Evolutionary conservation across 1,140 invertebrate species (phyloP), one percentile per base, ranked within the genome.

Genomic region (Hydropsyche tenuis): DNA sequence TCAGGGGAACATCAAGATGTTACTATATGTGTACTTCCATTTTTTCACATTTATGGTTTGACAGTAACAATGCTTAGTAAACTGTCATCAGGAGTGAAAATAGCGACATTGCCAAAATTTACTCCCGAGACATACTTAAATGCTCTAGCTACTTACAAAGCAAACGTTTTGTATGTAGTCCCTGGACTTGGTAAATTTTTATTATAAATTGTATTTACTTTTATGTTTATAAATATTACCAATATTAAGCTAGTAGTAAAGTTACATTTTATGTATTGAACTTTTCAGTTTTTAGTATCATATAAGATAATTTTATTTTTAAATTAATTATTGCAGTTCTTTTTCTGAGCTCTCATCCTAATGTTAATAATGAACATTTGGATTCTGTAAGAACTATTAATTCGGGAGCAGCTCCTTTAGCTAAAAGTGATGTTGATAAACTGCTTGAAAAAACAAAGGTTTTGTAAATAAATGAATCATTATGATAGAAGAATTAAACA

Each of bases 21-120:
- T 0, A 77, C 88, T 0, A 85, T 91, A 0, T 81, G 80, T 0
- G 83, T 96, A 4, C 81, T 97, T 46, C 96, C 95, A 5, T 89
- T 95, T 80, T 97, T 92, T 78, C 96, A 98, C 79, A 92, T 92
- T 69, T 97, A 93, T 80, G 95, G 94, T 0, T 84, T 95, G 65
- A 86, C 84, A 9, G 78, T 84, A 0, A 75, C 88, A 0, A 82
- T 89, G 77, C 72, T 91, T 0, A 82, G 87, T 64, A 86, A 86
- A 74, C 75, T 96, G 43, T 78, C 83, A 0, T 78, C 81, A n/a
- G 94, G 94, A 0, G 78, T 83, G 0, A 90, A 90, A 78, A 68
- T 93, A 25, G 83, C 95, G 0, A 91, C 92, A 0, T 64, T 96
- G 56, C 90, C 92, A 0, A 90, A 88, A 81, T 97, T 96, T 75